Percentiles rank a stretch among this genome's conserved stretches.
These are phyloP conservation scores for Halcyon malimbica DNA, from an alignment of 2,113 vertebrate genomes.

Conservation along the genomic window DNA sequence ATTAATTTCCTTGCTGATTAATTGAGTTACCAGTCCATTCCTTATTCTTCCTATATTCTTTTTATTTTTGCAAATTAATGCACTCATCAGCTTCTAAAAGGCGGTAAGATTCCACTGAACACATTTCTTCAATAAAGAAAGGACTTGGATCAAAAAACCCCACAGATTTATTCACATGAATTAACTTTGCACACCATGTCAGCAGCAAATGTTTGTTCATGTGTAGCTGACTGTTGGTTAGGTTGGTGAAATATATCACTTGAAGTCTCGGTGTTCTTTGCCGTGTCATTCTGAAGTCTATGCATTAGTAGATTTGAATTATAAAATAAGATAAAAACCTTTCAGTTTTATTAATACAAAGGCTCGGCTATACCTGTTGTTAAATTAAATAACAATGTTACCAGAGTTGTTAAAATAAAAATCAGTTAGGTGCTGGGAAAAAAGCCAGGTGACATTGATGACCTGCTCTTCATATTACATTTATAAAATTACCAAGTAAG, in stretches of 20 bases:
- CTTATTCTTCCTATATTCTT: not conserved
- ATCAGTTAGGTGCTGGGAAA: not conserved
- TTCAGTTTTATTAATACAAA: not conserved
- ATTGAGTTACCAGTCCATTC: not conserved
- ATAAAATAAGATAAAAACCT: not conserved
- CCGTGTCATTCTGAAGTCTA: not conserved
- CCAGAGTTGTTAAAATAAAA: not conserved
- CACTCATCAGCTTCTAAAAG: not conserved
- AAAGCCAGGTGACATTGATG: not conserved
- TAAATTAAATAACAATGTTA: not conserved
- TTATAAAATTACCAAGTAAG: not conserved
- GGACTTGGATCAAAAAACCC: not conserved
- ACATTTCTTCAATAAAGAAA: not conserved
- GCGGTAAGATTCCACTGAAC: no score
- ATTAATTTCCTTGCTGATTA: not conserved
- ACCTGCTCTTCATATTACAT: not conserved
- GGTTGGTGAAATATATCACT: not conserved
- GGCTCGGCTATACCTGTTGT: not conserved
- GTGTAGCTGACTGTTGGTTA: not conserved
- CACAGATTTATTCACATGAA: not conserved
- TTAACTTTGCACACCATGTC: not conserved
- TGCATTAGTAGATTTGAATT: not conserved
- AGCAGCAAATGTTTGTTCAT: not conserved
- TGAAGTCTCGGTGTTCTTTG: not conserved
- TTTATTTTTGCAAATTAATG: not conserved